Evolutionary conservation across 2,113 vertebrate genomes (phyloP).

Genomic region (Phalacrocorax pelagicus): DNA sequence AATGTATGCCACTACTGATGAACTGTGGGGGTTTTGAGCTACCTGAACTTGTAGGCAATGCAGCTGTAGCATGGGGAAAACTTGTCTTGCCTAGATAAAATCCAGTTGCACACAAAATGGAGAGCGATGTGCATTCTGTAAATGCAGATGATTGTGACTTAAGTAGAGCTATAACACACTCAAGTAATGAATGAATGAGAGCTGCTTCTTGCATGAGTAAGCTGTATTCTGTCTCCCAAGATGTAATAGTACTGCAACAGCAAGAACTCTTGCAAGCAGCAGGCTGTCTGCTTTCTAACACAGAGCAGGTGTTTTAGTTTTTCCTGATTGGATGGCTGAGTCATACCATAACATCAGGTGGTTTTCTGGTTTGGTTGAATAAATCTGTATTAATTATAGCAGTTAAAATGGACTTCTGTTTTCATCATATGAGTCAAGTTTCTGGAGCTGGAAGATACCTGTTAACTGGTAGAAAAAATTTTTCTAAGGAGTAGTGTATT

Average conservation of each 20-base stretch:
- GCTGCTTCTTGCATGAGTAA: constrained; percentile 3
- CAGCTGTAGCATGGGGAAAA: not conserved
- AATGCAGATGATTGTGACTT: not conserved
- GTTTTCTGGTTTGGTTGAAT: not conserved
- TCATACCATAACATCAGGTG: constrained; percentile 36
- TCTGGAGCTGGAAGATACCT: not conserved
- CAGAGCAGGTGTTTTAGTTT: not conserved
- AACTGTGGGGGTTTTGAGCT: not conserved
- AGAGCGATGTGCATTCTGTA: not conserved
- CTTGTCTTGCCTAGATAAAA: not conserved
- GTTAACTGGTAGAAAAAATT: not conserved
- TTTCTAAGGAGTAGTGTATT: not conserved
- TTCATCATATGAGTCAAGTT: not conserved
- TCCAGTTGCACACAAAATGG: not conserved
- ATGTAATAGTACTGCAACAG: not conserved
- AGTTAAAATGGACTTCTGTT: not conserved
- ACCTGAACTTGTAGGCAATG: not conserved
- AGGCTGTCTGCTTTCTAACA: not conserved
- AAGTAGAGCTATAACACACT: not conserved
- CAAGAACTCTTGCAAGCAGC: not conserved
- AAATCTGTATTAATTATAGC: constrained; percentile 5
- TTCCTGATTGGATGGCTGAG: constrained; percentile 8
- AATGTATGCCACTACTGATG: not conserved
- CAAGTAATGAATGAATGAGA: not conserved
- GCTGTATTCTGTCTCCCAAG: not conserved